phyloP scores from a whole-genome alignment of 2,888 invertebrate genomes.

The Ashinkailepas kermadecensis region DNA sequence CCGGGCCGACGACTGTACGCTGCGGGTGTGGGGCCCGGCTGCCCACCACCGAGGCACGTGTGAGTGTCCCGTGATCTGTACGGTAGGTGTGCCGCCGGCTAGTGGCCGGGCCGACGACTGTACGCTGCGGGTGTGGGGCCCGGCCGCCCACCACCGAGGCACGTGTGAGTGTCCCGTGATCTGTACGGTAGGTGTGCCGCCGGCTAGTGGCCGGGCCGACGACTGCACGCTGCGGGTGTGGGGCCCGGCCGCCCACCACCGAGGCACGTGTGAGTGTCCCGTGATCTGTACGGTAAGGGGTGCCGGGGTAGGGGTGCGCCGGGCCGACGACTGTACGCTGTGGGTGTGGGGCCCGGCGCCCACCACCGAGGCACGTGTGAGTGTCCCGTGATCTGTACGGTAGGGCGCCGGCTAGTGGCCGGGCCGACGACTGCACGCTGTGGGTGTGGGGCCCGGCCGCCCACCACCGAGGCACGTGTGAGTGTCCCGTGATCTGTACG shows the following conservation, averaged over 20 bases:
- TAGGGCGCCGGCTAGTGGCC: too few relatives aligned
- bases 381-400: too few relatives aligned
- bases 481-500: too few relatives aligned
- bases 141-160: conserved; percentile 43
- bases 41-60: conserved; percentile 35
- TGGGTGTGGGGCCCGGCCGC: conserved; percentile 81
- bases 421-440: conserved; percentile 86
- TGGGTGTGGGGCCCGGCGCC: too few relatives aligned
- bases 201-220: conserved; percentile 57
- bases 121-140: conserved; percentile 92
- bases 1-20: conserved; percentile 91
- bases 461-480: too few relatives aligned
- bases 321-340: too few relatives aligned
- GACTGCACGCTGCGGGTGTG: conserved; percentile 92
- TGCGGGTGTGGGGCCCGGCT: conserved; percentile 87
- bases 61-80: too few relatives aligned
- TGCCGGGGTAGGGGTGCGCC: too few relatives aligned
- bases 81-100: too few relatives aligned
- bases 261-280: conserved; percentile 14
- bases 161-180: background rate
- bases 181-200: too few relatives aligned
- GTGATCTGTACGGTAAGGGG: too few relatives aligned
- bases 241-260: conserved; percentile 59
- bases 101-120: conserved; percentile 92
- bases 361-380: conserved; percentile 41